Conservation (phyloP, 2,888 invertebrate species). For the Pheosia gnoma region DNA sequence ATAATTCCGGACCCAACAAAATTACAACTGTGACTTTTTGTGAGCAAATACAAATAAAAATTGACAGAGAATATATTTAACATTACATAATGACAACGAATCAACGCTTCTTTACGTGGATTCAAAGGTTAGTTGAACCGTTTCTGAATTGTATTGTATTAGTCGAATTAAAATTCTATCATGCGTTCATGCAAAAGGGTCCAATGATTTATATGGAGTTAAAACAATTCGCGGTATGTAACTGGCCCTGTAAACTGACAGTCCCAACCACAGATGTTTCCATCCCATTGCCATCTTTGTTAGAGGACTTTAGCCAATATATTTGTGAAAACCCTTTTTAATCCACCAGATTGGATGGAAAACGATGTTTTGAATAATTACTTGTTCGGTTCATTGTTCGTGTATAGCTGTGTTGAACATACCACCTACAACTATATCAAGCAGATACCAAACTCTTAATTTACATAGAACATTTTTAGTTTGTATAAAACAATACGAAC, state of each 20-base stretch:
- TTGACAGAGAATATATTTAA: too few species aligned
- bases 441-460: too few species aligned
- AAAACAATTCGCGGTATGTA: conserved; percentile 43
- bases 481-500: neutral
- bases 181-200: conserved; percentile 22
- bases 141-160: too few species aligned
- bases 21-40: too few species aligned
- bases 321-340: neutral
- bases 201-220: conserved; percentile 28
- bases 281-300: conserved; percentile 21
- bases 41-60: too few species aligned
- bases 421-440: too few species aligned
- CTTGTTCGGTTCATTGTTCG: too few species aligned
- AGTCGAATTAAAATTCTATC: conserved; percentile 27
- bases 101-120: too few species aligned
- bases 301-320: neutral
- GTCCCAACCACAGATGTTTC: conserved; percentile 33
- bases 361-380: conserved; percentile 2
- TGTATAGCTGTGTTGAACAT: too few species aligned
- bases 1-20: too few species aligned
- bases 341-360: neutral
- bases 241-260: conserved; percentile 31
- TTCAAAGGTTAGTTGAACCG: too few species aligned
- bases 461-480: neutral
- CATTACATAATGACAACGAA: too few species aligned